Conservation (phyloP, 2,113 vertebrate species). For the Smithornis capensis region DNA sequence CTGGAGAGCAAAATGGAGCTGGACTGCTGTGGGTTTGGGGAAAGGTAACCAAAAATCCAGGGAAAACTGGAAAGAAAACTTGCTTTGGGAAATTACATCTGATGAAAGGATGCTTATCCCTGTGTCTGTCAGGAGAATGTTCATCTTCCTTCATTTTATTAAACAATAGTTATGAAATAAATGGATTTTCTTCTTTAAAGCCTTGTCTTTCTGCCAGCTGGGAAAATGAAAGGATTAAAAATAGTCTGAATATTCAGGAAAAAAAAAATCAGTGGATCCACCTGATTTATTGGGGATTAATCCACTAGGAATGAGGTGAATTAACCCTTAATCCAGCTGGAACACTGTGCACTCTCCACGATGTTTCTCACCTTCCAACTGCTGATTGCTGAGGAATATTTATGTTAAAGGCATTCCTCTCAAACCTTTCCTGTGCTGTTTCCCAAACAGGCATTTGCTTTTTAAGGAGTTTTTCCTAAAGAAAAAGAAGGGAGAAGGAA, state of each 20-base stretch:
- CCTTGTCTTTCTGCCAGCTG: neutral
- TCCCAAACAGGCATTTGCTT: neutral
- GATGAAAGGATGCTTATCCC: neutral
- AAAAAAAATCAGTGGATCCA: neutral
- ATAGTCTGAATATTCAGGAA: neutral
- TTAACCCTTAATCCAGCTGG: neutral
- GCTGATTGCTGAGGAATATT: neutral
- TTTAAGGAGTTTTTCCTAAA: neutral
- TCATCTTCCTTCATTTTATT: neutral
- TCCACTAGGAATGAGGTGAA: neutral
- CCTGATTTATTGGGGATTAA: constrained; percentile 7
- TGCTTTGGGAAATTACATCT: neutral
- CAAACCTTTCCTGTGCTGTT: neutral
- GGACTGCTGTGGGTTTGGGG: neutral
- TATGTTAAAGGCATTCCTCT: neutral
- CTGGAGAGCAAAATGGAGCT: neutral
- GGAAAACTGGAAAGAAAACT: neutral
- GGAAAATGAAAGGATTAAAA: neutral
- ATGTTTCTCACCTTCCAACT: neutral
- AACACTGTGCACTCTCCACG: neutral
- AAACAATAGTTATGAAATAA: neutral
- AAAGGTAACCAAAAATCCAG: neutral
- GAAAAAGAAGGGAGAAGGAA: neutral
- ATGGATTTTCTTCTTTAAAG: neutral
- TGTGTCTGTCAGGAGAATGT: neutral